phyloP scores from a whole-genome alignment of 2,113 vertebrate genomes.

The Dipodomys spectabilis region DNA sequence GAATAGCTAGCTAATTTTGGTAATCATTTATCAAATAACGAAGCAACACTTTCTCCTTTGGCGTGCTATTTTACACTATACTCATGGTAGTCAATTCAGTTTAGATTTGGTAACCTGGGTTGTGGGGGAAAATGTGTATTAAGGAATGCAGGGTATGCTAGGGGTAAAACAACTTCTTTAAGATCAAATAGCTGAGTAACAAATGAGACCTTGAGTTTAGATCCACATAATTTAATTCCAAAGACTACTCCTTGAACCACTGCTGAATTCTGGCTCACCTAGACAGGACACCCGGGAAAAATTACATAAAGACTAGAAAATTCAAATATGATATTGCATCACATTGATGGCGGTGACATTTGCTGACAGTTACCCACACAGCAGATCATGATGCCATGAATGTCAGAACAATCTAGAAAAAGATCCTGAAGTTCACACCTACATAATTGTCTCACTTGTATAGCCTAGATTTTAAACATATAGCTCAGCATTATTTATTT shows the following conservation, averaged over 20 bases:
- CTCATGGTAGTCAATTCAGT: not conserved
- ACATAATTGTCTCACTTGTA: not conserved
- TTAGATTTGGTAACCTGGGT: not conserved
- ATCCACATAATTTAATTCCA: not conserved
- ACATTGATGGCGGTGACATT: not conserved
- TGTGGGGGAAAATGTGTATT: not conserved
- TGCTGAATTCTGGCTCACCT: not conserved
- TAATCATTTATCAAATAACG: not conserved
- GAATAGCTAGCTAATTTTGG: not conserved
- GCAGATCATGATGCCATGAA: not conserved
- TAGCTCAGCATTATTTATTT: not conserved
- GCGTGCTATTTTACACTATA: not conserved
- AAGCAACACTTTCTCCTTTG: not conserved
- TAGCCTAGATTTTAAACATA: not conserved
- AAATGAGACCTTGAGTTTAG: not conserved
- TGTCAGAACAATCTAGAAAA: constrained; percentile 18
- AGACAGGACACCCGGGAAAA: not conserved
- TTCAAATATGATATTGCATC: not conserved
- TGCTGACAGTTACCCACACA: not conserved
- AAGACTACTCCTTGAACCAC: not conserved
- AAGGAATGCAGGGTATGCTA: constrained; percentile 9
- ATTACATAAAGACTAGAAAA: not conserved
- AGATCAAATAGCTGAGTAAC: not conserved
- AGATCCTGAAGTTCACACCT: not conserved
- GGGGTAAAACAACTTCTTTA: not conserved